These are phyloP conservation scores for Hybognathus amarus DNA, from an alignment of 2,797 vertebrate genomes.

Conservation along the genomic window DNA sequence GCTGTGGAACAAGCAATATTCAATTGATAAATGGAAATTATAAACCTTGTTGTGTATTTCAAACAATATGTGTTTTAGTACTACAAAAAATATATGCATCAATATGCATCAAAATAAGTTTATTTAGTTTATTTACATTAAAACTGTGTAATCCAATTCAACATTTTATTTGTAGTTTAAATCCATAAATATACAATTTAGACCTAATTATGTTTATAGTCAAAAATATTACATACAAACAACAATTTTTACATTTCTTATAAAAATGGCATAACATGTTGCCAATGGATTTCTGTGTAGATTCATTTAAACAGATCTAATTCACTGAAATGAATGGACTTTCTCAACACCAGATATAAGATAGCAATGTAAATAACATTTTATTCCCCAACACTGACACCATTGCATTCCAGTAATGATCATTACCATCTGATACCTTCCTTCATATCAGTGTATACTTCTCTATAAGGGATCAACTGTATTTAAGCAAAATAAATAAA, in stretches of 20 bases:
- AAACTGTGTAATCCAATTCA: background rate
- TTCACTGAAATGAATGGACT: background rate
- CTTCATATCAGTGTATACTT: background rate
- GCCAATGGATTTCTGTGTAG: background rate
- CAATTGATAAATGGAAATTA: background rate
- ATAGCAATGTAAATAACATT: background rate
- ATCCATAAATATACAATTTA: background rate
- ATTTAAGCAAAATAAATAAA: constrained; percentile 13
- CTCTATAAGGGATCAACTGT: background rate
- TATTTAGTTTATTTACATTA: background rate
- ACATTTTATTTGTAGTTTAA: background rate
- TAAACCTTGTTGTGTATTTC: background rate
- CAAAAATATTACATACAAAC: background rate
- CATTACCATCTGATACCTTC: background rate
- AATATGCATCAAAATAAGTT: background rate
- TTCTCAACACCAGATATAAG: too few species aligned
- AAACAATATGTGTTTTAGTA: background rate
- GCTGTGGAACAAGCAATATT: background rate
- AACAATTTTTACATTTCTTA: background rate
- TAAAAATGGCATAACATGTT: too few species aligned
- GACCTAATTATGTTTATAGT: background rate
- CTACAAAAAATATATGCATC: too few species aligned
- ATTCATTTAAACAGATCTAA: background rate
- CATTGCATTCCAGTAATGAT: background rate
- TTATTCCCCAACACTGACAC: background rate